Evolutionary conservation across 2,113 vertebrate genomes (phyloP), one percentile per base, ranked within the genome.

Genomic region (Rynchops niger): DNA sequence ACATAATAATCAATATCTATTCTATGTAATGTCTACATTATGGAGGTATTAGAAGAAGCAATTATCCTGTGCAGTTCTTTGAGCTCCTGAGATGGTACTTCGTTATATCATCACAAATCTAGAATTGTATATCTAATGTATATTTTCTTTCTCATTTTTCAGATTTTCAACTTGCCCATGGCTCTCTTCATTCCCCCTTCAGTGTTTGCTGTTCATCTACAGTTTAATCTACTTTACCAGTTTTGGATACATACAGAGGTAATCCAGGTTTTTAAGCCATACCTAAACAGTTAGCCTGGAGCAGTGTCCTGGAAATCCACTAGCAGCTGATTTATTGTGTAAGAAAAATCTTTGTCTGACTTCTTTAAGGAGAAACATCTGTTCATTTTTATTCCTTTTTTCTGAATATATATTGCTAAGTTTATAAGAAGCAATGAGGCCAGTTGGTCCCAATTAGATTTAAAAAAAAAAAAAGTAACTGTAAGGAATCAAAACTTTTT

Each of bases 181-280:
- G 99, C 99, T 29, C 97, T 99, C 76, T 97, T 98, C 58, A 97
- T 99, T n/a, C 99, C 99, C 49, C 99, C 99, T 11, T 98, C 99
- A 0, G 93, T 99, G 55, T 99, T 99, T 63, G 98, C 98, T 34
- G 99, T 99, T 92, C 99, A 99, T 97, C 95, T 99, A 32, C 99
- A 99, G 86, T 98, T 99, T 85, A 99, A 99, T 96, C 97, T 99
- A 3, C 98, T 99, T 66, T 99, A 99, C 96, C 99, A 99, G 91
- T 99, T 99, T 97, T 99, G 99, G 99, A 99, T 99, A 95, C 99
- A 99, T 97, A 99, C 99, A 26, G 99, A 99, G 99, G 99, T 99
- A 98, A 98, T 86, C 71, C 22, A 79, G 34, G 15, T 66, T 97
- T 95, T 91, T 94, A 93, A 94, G 84, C 92, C 95, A 96, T 97